A percentile compares a stretch with the other conserved stretches of the same genome.
Conservation (phyloP, 1,140 invertebrate genomes). For the Drosophila melanica region DNA sequence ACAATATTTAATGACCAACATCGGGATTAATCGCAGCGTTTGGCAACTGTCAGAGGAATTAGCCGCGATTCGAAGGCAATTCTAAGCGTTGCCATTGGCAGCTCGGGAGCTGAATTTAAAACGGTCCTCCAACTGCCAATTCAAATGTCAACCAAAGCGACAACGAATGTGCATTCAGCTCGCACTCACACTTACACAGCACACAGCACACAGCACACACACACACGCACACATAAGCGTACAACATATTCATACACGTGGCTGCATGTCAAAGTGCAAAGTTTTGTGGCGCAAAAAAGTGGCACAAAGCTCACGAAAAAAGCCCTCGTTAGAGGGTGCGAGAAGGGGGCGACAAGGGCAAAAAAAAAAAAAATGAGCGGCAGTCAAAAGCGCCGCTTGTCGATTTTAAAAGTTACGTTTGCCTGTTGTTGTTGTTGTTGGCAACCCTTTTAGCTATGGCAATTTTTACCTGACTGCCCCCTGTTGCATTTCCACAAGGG, state of each 20-base stretch:
- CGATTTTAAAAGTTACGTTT: conserved; percentile 59
- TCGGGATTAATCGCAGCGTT: conserved; percentile 21
- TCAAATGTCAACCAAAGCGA: conserved; percentile 41
- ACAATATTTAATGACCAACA: background rate
- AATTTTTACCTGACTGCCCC: conserved; percentile 52
- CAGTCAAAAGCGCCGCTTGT: conserved; percentile 73
- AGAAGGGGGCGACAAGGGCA: background rate
- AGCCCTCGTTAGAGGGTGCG: background rate
- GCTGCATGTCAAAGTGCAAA: conserved; percentile 80
- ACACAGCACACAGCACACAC: conserved; percentile 17
- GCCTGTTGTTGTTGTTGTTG: conserved; percentile 42
- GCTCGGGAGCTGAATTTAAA: conserved; percentile 18
- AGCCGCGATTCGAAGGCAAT: conserved; percentile 42
- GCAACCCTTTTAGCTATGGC: conserved; percentile 67
- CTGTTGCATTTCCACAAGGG: conserved; percentile 30
- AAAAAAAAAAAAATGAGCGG: conserved; percentile 29
- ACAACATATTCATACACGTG: conserved; percentile 58
- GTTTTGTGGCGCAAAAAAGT: conserved; percentile 69
- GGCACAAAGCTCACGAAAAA: conserved; percentile 48
- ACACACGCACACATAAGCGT: conserved; percentile 11
- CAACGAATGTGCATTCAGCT: conserved; percentile 58
- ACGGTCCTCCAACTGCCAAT: conserved; percentile 6
- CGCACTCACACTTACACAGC: conserved; percentile 15
- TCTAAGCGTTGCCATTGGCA: conserved; percentile 29
- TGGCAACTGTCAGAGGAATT: conserved; percentile 53